Evolutionary conservation across 2,888 invertebrate genomes (phyloP).

Genomic region (Carterocephalus palaemon): DNA sequence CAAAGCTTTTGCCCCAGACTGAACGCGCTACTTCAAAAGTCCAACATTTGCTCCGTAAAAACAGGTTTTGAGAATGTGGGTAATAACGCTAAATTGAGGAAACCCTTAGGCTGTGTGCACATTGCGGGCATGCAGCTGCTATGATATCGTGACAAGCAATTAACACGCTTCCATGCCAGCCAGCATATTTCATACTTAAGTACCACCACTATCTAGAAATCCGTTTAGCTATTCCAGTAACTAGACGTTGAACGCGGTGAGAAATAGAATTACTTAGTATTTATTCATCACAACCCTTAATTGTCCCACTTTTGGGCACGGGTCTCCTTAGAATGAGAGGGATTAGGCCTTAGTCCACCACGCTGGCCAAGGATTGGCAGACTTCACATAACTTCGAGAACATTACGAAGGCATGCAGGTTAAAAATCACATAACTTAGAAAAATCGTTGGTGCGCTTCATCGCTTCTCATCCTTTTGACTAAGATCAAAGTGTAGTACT

Average conservation of each 20-base stretch:
- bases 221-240: background rate
- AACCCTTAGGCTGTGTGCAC: constrained; percentile 40
- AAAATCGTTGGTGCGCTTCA: too few relatives aligned
- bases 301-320: too few relatives aligned
- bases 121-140: constrained; percentile 10
- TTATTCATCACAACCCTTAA: too few relatives aligned
- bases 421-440: too few relatives aligned
- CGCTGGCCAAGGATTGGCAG: too few relatives aligned
- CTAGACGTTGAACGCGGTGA: background rate
- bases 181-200: constrained; percentile 9
- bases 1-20: constrained; percentile 2
- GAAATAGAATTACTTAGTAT: too few relatives aligned
- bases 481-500: too few relatives aligned
- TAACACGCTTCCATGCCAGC: constrained; percentile 8
- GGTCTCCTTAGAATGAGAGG: too few relatives aligned
- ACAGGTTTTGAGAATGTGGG: constrained; percentile 52
- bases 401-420: too few relatives aligned
- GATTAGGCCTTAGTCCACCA: too few relatives aligned
- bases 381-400: too few relatives aligned
- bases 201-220: background rate
- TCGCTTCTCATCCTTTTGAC: too few relatives aligned
- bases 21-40: constrained; percentile 7
- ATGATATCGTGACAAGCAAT: constrained; percentile 16
- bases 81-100: constrained; percentile 57
- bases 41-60: constrained; percentile 25